Percentiles rank a stretch among this genome's conserved stretches.
Conservation (phyloP, 2,888 invertebrate genomes). For the Tenthredo notha region DNA sequence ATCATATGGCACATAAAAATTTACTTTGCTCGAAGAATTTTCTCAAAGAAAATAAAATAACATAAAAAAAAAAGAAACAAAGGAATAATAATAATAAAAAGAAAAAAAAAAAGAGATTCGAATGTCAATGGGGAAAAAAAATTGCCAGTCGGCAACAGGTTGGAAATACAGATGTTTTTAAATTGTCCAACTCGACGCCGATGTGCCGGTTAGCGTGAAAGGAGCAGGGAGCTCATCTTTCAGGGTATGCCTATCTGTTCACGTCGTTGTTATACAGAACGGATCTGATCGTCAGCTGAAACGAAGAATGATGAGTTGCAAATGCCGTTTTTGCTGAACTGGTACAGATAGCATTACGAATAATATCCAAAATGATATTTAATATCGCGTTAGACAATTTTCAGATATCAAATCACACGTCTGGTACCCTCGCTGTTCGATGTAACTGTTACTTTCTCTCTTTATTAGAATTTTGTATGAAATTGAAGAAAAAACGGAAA, state of each 20-base stretch:
- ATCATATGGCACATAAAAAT: neutral
- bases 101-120: neutral
- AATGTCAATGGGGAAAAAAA: constrained; percentile 56
- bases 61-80: neutral
- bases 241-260: constrained; percentile 46
- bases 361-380: constrained; percentile 58
- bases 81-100: no score
- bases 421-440: neutral
- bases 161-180: constrained; percentile 59
- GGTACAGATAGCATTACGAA: constrained; percentile 24
- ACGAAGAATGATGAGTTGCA: constrained; percentile 59
- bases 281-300: constrained; percentile 50
- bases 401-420: neutral
- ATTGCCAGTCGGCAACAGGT: constrained; percentile 57
- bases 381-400: constrained; percentile 58
- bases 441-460: neutral
- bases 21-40: neutral
- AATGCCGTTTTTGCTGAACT: constrained; percentile 53
- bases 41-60: neutral
- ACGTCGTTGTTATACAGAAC: constrained; percentile 21
- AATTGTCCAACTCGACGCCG: constrained; percentile 22
- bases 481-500: neutral
- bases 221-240: constrained; percentile 53
- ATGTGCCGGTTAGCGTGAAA: constrained; percentile 3
- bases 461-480: neutral